Conservation (phyloP, 2,113 vertebrate species). For the Telmatochromis sp. region DNA sequence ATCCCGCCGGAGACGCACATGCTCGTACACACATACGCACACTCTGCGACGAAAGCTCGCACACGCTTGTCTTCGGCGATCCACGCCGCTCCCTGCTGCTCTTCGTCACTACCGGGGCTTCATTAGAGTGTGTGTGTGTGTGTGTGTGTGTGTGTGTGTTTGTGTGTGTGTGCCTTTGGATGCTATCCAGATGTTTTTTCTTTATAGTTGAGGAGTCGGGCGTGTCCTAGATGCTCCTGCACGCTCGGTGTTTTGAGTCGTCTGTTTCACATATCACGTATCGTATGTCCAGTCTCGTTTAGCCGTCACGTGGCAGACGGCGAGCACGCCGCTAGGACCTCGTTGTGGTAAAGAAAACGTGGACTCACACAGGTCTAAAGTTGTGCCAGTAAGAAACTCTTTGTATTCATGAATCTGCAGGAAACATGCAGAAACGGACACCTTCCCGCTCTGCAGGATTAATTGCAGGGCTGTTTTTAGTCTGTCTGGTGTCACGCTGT, state of each 20-base stretch:
- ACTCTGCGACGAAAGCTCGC: conserved; percentile 25
- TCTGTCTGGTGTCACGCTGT: conserved; percentile 30
- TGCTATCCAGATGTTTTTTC: conserved; percentile 66
- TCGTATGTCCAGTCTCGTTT: background rate
- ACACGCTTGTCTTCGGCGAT: conserved; percentile 62
- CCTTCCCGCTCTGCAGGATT: background rate
- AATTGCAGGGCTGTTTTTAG: conserved; percentile 18
- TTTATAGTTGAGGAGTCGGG: conserved; percentile 27
- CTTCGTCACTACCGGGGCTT: conserved; percentile 97
- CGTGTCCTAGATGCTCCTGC: conserved; percentile 53
- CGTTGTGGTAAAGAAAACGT: background rate
- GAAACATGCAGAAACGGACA: background rate
- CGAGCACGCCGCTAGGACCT: background rate
- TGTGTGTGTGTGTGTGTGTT: conserved; percentile 17
- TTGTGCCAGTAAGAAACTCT: background rate
- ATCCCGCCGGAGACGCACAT: conserved; percentile 89
- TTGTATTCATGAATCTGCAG: background rate
- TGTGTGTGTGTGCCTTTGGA: conserved; percentile 28
- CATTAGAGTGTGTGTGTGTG: conserved; percentile 79
- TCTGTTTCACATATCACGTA: background rate
- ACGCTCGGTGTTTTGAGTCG: background rate
- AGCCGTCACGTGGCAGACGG: conserved; percentile 2
- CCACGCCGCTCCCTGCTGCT: conserved; percentile 70
- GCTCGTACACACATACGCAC: conserved; percentile 12
- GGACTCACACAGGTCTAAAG: background rate